Evolutionary conservation across 2,888 invertebrate genomes (phyloP), one percentile per base, ranked within the genome.

Genomic region (Augiades crinisus): DNA sequence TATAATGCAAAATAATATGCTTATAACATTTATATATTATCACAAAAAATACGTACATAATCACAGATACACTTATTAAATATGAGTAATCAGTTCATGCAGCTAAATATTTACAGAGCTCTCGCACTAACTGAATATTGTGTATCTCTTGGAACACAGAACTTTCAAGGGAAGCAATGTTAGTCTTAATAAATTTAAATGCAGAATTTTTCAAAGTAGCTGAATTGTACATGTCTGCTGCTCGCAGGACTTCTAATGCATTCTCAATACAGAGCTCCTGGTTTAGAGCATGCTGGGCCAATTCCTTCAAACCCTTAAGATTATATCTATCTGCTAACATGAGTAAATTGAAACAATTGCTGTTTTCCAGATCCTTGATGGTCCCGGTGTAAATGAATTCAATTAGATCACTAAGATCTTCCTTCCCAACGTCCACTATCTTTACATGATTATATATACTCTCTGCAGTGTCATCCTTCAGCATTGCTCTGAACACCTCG

Each of bases 401-500:
- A 3, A 88, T 53, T 55, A 89, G 72, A 30, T 61, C 65, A 13
- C 68, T 63, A 0, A 89, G 61, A 49, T 87, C 86, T n/a, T 80
- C 82, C 8, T 73, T 75, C 12, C 60, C 58, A 0, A 83, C 77
- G 65, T 86, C 86, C 12, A 78, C 58, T 16, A 87, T 66, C 57
- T 79, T 82, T 0, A 88, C 82, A 58, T 63, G 75, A 44, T 70
- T 76, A 45, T 79, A 85, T 58, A 79, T 77, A 53, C 81, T 81
- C 57, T 89, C 88, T 0, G 81, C 84, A 0, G 84, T 88, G 19
- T 86, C 86, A 27, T 78, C 81, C 57, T 81, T 83, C 0, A 89
- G 65, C 89, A 89, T 89, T 6, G 89, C 88, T 57, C 81, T 83
- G 56, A 89, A 89, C 0, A 88, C 86, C 51, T 87, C 87, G 57